Conservation (phyloP, 2,888 invertebrate genomes). For the Spodoptera exigua region DNA sequence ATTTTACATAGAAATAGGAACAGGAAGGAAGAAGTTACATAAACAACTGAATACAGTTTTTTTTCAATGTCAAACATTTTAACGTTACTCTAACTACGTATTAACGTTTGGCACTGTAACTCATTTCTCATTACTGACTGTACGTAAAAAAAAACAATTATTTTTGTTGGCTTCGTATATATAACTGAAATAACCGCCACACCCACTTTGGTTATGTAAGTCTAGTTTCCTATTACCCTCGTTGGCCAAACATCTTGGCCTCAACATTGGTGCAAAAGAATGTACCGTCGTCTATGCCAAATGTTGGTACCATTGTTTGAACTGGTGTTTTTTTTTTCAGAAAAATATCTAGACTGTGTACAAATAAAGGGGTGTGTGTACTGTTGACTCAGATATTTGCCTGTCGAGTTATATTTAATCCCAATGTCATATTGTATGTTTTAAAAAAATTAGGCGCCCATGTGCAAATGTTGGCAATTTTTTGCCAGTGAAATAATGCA, state of each 20-base stretch:
- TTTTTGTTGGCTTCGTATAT: conserved; percentile 34
- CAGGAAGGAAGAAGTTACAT: conserved; percentile 2
- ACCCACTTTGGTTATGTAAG: conserved; percentile 53
- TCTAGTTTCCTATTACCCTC: conserved; percentile 38
- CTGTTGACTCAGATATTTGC: conserved; percentile 18
- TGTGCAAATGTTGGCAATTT: not conserved
- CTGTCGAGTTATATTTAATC: conserved; percentile 8
- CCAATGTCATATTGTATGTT: conserved; percentile 22
- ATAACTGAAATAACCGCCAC: conserved; percentile 54
- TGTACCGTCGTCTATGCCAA: too few relatives aligned
- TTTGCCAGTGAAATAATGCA: not conserved
- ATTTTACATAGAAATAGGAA: not conserved
- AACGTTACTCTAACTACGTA: conserved; percentile 38
- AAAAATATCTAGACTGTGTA: conserved; percentile 3
- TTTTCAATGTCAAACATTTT: conserved; percentile 47
- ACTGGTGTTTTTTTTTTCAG: not conserved
- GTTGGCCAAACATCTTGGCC: not conserved
- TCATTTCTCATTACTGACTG: conserved; percentile 55
- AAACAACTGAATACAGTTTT: conserved; percentile 10
- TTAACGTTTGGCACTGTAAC: conserved; percentile 52
- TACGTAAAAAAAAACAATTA: conserved; percentile 44
- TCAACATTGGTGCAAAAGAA: not conserved
- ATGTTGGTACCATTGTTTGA: not conserved
- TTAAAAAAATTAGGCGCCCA: conserved; percentile 16
- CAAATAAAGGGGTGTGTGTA: conserved; percentile 30